These are phyloP conservation scores for Dynastes maya DNA, from an alignment of 2,888 invertebrate species.

Conservation along the genomic window DNA sequence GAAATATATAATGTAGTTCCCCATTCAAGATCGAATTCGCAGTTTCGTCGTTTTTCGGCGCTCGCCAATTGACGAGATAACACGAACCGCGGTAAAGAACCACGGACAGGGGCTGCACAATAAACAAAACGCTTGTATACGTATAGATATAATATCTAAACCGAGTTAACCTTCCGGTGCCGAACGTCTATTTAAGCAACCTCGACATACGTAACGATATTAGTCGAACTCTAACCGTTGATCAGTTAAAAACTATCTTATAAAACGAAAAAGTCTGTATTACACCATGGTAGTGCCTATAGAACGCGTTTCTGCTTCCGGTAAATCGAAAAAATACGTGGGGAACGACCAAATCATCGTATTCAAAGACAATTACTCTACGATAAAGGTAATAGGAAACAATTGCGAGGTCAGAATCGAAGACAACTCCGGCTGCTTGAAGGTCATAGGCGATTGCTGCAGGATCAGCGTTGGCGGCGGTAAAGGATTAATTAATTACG, in stretches of 20 bases:
- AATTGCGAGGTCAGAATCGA: conserved; percentile 54
- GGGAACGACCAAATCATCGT: conserved; percentile 53
- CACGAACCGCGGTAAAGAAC: conserved; percentile 49
- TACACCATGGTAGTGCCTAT: conserved; percentile 37
- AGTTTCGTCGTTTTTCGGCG: neutral
- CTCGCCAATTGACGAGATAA: neutral
- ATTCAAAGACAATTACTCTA: conserved; percentile 46
- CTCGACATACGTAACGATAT: neutral
- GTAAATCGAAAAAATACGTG: conserved; percentile 52
- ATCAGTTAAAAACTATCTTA: neutral
- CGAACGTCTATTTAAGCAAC: conserved; percentile 22
- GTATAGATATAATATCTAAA: too few species aligned
- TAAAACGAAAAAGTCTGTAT: neutral
- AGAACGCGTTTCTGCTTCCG: neutral
- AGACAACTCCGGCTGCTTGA: conserved; percentile 54
- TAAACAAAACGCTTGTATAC: neutral
- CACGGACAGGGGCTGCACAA: conserved; percentile 23
- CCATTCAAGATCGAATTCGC: neutral
- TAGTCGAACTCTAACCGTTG: conserved; percentile 6
- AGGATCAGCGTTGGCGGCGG: conserved; percentile 52
- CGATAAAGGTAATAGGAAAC: conserved; percentile 54
- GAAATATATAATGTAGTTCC: conserved; percentile 10
- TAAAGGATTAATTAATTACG: conserved; percentile 54
- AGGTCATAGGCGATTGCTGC: conserved; percentile 57
- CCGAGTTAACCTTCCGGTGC: conserved; percentile 7